These are phyloP conservation scores for Arremon aurantiirostris DNA, from an alignment of 2,797 vertebrate species.

Conservation along the genomic window DNA sequence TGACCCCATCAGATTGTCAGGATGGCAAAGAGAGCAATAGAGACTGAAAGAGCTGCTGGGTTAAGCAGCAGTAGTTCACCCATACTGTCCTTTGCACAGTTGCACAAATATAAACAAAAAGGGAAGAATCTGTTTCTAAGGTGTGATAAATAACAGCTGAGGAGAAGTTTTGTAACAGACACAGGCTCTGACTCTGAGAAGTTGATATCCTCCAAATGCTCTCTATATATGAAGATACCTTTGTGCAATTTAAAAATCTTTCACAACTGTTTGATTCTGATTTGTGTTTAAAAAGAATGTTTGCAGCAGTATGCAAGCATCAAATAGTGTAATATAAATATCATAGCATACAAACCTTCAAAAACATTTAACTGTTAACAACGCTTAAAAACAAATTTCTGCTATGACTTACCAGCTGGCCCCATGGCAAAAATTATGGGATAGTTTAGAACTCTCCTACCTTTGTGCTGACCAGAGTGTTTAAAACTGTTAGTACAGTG, in stretches of 20 bases:
- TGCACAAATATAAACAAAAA: constrained; percentile 8
- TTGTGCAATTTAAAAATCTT: neutral
- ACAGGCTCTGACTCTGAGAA: neutral
- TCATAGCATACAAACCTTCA: neutral
- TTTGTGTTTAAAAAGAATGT: neutral
- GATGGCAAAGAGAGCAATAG: neutral
- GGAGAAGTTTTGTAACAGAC: neutral
- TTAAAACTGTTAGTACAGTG: neutral
- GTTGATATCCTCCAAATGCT: neutral
- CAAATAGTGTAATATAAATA: neutral
- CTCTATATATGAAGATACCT: neutral
- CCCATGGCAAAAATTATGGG: neutral
- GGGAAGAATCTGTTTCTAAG: neutral
- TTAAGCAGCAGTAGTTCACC: neutral
- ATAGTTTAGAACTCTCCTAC: neutral
- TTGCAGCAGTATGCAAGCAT: neutral
- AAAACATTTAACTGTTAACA: neutral
- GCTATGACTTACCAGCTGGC: neutral
- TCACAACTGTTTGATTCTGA: neutral
- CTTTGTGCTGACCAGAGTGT: neutral
- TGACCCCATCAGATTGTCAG: constrained; percentile 23
- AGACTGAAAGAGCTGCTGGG: neutral
- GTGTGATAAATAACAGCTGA: neutral
- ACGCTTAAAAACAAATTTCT: neutral
- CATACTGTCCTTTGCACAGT: neutral